Evolutionary conservation across 2,113 vertebrate species (phyloP).

Genomic region (Henicopernis longicauda): DNA sequence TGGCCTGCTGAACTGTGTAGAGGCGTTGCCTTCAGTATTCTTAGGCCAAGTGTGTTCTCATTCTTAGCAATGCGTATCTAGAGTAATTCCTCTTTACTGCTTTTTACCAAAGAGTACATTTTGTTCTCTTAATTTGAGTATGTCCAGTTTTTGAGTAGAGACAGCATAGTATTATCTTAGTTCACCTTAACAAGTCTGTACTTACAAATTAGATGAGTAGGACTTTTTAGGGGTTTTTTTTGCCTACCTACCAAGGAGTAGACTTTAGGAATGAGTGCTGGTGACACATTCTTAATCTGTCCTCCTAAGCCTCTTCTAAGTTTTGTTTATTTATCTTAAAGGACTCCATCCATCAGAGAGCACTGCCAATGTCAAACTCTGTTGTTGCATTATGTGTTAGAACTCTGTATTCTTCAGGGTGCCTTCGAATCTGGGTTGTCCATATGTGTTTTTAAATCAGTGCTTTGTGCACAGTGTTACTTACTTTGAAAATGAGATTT

Average conservation of each 20-base stretch:
- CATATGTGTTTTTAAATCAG: not conserved
- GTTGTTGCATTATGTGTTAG: not conserved
- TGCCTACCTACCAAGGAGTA: not conserved
- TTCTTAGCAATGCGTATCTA: not conserved
- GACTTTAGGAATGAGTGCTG: not conserved
- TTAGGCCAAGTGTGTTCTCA: not conserved
- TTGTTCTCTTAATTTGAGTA: not conserved
- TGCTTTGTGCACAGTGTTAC: not conserved
- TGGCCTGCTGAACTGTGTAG: not conserved
- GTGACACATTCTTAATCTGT: not conserved
- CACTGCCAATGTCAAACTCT: not conserved
- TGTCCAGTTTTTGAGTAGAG: not conserved
- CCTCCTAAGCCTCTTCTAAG: not conserved
- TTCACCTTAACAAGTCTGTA: not conserved
- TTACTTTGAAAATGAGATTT: conserved; percentile 24
- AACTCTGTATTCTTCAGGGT: not conserved
- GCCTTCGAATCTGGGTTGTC: not conserved
- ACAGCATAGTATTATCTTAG: not conserved
- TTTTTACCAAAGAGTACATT: not conserved
- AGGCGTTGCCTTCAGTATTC: not conserved
- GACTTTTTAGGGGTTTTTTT: not conserved
- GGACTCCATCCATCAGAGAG: not conserved
- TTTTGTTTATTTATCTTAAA: not conserved
- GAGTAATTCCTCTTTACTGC: not conserved
- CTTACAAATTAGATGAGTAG: not conserved